Conservation (phyloP, 2,113 vertebrate species). For the Numenius arquata region DNA sequence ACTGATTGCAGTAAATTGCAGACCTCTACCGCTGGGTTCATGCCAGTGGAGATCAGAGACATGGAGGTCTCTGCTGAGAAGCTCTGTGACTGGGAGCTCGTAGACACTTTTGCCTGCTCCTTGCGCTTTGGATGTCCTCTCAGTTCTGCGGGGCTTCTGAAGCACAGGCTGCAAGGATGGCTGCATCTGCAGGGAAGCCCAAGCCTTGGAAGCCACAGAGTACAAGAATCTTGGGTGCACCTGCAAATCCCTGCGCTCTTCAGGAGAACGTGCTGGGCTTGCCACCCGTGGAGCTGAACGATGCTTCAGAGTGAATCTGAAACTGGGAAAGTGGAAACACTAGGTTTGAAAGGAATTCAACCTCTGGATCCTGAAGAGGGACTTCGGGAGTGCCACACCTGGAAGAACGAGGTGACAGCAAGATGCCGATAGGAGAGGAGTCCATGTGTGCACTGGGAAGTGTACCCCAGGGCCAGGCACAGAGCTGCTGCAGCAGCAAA, state of each 20-base stretch:
- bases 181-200: neutral
- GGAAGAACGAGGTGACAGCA: neutral
- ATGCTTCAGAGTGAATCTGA: neutral
- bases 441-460: neutral
- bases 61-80: neutral
- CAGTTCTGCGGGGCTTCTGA: neutral
- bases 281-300: neutral
- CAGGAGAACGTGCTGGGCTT: neutral
- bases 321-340: neutral
- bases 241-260: neutral
- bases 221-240: neutral
- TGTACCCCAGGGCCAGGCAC: neutral
- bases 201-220: neutral
- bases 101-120: neutral
- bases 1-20: neutral
- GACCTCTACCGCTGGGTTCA: neutral
- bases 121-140: neutral
- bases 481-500: neutral
- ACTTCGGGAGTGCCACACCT: neutral
- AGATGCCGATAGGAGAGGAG: neutral
- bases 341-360: rapidly evolving
- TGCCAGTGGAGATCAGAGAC: neutral
- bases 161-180: neutral
- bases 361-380: neutral
- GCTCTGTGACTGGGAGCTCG: neutral